Conservation (phyloP, 2,888 invertebrate genomes). For the Bugula neritina region DNA sequence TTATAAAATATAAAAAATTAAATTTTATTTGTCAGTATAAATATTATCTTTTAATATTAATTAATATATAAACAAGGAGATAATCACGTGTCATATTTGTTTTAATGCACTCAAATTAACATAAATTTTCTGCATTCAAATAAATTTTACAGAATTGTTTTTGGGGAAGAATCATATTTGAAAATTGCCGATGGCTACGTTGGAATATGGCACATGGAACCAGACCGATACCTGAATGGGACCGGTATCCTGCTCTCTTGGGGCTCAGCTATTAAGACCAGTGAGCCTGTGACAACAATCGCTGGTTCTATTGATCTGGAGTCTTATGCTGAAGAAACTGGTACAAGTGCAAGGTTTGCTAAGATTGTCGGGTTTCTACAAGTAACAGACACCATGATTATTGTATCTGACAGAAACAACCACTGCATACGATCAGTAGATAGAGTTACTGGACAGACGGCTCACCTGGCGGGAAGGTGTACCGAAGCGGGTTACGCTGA, state of each 20-base stretch:
- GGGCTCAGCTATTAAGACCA: background rate
- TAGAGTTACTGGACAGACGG: background rate
- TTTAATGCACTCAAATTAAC: no score
- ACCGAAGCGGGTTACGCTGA: background rate
- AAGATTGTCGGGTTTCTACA: background rate
- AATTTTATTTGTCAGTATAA: no score
- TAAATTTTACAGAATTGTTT: slow-evolving; percentile 13
- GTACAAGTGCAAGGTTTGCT: background rate
- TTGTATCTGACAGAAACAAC: background rate
- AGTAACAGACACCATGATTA: background rate
- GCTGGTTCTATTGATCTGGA: background rate
- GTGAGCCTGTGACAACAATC: background rate
- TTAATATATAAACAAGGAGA: no score
- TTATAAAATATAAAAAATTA: no score
- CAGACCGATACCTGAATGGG: background rate
- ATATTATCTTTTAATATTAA: no score
- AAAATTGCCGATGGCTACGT: background rate
- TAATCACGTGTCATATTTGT: no score
- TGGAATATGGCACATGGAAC: slow-evolving; percentile 12
- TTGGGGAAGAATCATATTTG: background rate
- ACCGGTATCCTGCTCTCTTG: background rate
- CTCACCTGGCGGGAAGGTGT: background rate
- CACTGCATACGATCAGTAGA: background rate
- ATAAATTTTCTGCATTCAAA: no score
- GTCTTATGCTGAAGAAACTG: background rate